phyloP scores from a whole-genome alignment of 2,797 vertebrate species.

The Anguilla megastoma region DNA sequence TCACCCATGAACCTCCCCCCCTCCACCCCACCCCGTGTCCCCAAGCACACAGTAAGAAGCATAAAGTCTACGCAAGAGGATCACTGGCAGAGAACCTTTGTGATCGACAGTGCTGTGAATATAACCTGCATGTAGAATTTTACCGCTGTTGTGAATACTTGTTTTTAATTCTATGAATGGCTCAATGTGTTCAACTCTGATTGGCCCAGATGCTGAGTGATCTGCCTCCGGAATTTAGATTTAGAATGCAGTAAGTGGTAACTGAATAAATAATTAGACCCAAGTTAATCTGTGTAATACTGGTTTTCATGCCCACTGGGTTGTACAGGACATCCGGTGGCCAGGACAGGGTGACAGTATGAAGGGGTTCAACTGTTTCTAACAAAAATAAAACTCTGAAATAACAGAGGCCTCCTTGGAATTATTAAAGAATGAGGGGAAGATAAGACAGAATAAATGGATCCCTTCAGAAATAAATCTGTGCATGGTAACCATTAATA shows the following conservation, averaged over 20 bases:
- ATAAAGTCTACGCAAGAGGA: not conserved
- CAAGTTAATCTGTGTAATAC: not conserved
- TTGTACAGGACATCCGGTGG: not conserved
- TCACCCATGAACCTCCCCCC: not conserved
- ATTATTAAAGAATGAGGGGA: not conserved
- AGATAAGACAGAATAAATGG: not conserved
- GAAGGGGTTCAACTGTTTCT: not conserved
- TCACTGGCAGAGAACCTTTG: not conserved
- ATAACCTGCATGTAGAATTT: not conserved
- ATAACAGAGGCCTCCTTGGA: not conserved
- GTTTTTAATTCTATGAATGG: not conserved
- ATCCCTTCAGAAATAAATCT: no score
- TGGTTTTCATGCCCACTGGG: not conserved
- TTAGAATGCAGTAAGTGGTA: not conserved
- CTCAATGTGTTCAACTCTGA: not conserved
- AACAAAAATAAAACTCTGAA: slow-evolving; percentile 12
- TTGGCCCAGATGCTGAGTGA: not conserved
- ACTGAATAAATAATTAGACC: not conserved
- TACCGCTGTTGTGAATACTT: not conserved
- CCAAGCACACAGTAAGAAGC: not conserved
- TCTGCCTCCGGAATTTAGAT: not conserved
- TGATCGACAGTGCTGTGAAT: not conserved
- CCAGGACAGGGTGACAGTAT: not conserved
- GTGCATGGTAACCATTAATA: no score
- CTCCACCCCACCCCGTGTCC: not conserved